These are phyloP conservation scores for Phalacrocorax carbo DNA, from an alignment of 2,113 vertebrate genomes.

Conservation along the genomic window DNA sequence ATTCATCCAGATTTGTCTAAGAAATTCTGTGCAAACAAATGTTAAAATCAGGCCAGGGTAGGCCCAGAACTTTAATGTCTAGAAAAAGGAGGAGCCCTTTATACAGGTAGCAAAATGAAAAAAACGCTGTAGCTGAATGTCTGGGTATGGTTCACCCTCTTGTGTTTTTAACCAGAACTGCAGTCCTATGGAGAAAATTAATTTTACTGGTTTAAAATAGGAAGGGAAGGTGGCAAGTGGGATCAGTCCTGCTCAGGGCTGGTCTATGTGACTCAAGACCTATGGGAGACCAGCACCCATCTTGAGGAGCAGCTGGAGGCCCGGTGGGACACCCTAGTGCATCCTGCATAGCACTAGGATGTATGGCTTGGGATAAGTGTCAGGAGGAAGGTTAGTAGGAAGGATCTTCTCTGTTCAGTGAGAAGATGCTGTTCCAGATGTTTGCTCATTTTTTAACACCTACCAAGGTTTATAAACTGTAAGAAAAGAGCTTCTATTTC, in stretches of 20 bases:
- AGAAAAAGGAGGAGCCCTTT: background rate
- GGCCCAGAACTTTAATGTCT: background rate
- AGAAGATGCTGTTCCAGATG: background rate
- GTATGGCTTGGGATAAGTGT: background rate
- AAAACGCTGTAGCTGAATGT: background rate
- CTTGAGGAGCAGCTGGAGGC: background rate
- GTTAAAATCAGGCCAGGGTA: background rate
- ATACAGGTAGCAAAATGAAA: background rate
- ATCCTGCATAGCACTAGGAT: background rate
- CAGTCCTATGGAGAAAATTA: background rate
- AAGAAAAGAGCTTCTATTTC: background rate
- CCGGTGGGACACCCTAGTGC: background rate
- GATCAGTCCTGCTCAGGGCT: background rate
- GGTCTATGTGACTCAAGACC: background rate
- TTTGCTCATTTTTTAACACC: background rate
- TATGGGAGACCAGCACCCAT: background rate
- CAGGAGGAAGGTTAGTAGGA: background rate
- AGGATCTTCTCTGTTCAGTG: background rate
- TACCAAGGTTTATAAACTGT: background rate
- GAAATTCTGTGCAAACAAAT: background rate
- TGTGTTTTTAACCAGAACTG: conserved; percentile 28
- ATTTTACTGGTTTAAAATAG: background rate
- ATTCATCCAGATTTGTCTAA: background rate
- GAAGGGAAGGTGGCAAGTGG: background rate
- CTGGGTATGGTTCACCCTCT: conserved; percentile 26